Base-by-base conservation (phyloP, 2,113 vertebrate genomes). In the Cardinalis cardinalis region DNA sequence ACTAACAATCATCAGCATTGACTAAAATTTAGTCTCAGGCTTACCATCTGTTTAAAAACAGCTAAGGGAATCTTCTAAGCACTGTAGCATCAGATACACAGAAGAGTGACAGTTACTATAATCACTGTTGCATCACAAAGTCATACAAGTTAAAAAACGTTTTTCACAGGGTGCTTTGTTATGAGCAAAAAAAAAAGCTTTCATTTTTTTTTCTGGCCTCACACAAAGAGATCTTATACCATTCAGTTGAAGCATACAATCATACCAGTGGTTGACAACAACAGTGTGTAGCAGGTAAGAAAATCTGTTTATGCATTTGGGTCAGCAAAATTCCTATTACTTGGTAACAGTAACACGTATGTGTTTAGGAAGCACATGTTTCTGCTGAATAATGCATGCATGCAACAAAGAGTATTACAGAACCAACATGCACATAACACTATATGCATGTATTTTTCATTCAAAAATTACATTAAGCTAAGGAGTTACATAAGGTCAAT, bases 261-360 rank as follows among this genome's bases (percentile, higher is more conserved):
- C 13, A 10, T 52, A 69, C 59, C 40, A 92, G 93, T 93, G 86
- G 88, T 85, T 92, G 86, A 84, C 90, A 97, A 92, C 86, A 89
- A 76, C 52, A 34, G 16, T 78, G 56, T 81, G 60, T 21, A 93
- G 69, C 44, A 86, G 24, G 9, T 86, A 88, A 76, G 24, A 89
- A 34, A 51, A 80, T 38, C 43, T 80, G 36, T 51, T 66, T 60
- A 81, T 26, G 48, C 21, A 78, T 61, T 43, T 16, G 20, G 74
- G 64, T 49, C 28, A 69, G 41, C 46, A 84, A 88, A 71, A 90
- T 51, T 58, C 48, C 51, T 59, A 25, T 40, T 71, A 21, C 28
- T 44, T 55, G 79, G 14, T 78, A 87, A 90, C 23, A 72, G 36
- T 64, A 87, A 79, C 25, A 63, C 3, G 2, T 8, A 69, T 14